A percentile compares a stretch with the other conserved stretches of the same genome.
Conservation (phyloP, 2,888 invertebrate genomes). For the Agrotis ipsilon region DNA sequence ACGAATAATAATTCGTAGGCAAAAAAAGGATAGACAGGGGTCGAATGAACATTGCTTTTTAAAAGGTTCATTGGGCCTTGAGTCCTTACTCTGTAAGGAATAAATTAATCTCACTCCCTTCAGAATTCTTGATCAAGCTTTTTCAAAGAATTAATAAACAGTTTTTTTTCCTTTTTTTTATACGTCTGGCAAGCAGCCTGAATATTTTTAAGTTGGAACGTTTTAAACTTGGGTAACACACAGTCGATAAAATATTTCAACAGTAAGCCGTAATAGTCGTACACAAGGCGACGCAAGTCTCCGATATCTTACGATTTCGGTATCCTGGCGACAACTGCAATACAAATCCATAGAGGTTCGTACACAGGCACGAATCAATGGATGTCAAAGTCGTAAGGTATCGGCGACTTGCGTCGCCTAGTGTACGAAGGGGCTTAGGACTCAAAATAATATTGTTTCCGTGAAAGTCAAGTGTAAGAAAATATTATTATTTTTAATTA, state of each 20-base stretch:
- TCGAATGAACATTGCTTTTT: constrained; percentile 43
- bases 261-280: too few relatives aligned
- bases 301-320: too few relatives aligned
- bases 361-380: too few relatives aligned
- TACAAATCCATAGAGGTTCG: too few relatives aligned
- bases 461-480: neutral
- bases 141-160: constrained; percentile 42
- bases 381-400: too few relatives aligned
- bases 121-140: constrained; percentile 51
- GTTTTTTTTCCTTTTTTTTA: constrained; percentile 13
- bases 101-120: constrained; percentile 48
- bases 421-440: too few relatives aligned
- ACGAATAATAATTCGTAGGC: neutral
- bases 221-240: neutral
- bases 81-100: constrained; percentile 29
- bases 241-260: too few relatives aligned
- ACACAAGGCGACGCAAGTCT: too few relatives aligned
- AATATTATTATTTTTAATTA: constrained; percentile 8
- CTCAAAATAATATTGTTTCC: too few relatives aligned
- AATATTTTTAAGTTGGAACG: too few relatives aligned
- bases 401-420: too few relatives aligned
- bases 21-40: constrained; percentile 23
- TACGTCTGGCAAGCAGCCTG: neutral
- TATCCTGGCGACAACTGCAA: too few relatives aligned
- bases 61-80: constrained; percentile 36